Conservation (phyloP, 2,113 vertebrate genomes). For the Gracilinanus agilis region DNA sequence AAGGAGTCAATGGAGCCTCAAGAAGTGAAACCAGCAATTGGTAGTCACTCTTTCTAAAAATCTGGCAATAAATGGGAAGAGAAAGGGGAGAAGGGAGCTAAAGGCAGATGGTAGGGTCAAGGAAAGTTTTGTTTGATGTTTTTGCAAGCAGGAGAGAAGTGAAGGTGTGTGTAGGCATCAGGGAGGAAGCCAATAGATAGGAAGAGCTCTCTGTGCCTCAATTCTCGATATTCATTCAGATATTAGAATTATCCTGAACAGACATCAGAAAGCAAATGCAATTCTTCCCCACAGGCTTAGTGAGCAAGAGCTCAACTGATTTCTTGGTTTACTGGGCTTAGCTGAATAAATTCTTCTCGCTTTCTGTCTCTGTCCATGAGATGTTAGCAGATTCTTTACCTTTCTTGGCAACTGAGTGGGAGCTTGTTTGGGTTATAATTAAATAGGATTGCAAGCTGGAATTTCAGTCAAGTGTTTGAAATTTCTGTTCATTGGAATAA, state of each 20-base stretch:
- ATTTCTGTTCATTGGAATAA: conserved; percentile 22
- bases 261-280: not conserved
- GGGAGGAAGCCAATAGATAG: not conserved
- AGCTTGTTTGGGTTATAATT: conserved; percentile 56
- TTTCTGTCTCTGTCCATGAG: conserved; percentile 8
- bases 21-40: not conserved
- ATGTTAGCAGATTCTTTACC: conserved; percentile 30
- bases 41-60: not conserved
- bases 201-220: not conserved
- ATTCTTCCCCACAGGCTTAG: not conserved
- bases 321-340: not conserved
- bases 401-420: conserved; percentile 34
- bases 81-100: not conserved
- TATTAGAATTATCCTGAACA: conserved; percentile 22
- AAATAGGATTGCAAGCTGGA: conserved; percentile 40
- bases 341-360: conserved; percentile 19
- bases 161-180: not conserved
- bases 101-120: not conserved
- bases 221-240: not conserved
- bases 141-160: not conserved
- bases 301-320: not conserved
- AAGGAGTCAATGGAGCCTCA: not conserved
- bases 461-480: conserved; percentile 42
- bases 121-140: not conserved
- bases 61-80: not conserved